Evolutionary conservation across 2,113 vertebrate species (phyloP).

Genomic region (Megaptera novaeangliae): DNA sequence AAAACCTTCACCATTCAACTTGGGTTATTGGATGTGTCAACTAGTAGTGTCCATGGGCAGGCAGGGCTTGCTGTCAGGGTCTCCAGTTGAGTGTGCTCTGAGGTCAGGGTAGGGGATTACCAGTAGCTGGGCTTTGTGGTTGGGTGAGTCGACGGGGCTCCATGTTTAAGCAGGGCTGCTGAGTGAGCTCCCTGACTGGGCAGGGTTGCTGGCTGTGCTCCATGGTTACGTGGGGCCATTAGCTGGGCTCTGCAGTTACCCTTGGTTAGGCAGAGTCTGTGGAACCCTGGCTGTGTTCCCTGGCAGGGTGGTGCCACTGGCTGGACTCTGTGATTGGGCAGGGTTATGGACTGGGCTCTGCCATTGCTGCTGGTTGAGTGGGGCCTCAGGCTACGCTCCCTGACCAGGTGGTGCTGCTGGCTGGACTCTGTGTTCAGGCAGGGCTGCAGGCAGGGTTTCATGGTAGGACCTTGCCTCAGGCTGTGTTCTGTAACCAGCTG

Average conservation of each 20-base stretch:
- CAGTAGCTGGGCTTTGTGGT: neutral
- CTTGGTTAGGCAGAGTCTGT: too few relatives aligned
- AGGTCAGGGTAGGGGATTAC: neutral
- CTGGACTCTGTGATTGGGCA: neutral
- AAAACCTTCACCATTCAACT: neutral
- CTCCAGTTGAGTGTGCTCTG: neutral
- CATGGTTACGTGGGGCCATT: neutral
- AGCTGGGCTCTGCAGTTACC: neutral
- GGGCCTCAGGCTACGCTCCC: neutral
- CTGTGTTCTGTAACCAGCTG: neutral
- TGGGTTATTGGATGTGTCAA: neutral
- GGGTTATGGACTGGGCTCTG: neutral
- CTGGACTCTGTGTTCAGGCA: neutral
- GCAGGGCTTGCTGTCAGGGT: neutral
- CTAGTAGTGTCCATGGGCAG: neutral
- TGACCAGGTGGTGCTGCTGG: neutral
- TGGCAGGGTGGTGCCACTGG: neutral
- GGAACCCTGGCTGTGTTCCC: neutral
- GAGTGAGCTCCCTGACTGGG: neutral
- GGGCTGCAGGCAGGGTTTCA: neutral
- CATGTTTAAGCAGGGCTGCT: neutral
- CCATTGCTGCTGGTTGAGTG: neutral
- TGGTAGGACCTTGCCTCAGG: neutral
- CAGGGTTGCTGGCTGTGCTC: neutral
- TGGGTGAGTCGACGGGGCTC: neutral